Base-by-base conservation (phyloP, 2,797 vertebrate genomes). In the Sphaeramia orbicularis region DNA sequence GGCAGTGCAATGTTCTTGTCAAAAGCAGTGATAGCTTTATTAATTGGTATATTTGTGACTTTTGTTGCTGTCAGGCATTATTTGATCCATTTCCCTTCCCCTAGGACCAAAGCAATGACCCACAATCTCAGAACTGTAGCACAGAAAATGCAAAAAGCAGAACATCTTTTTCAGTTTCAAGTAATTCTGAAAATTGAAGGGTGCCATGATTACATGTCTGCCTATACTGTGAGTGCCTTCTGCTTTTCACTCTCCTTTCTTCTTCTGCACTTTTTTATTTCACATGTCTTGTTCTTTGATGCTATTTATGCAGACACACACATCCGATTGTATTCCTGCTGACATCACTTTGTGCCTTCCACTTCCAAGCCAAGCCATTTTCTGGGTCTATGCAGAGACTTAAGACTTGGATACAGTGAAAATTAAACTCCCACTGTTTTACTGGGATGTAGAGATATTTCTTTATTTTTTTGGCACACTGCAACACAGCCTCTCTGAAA, bases 151-250 rank as follows among this genome's bases (percentile, higher is more conserved):
- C 38, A 52, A 63, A 51, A 64, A 38, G 38, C 18, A 60, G 57
- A 38, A 64, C n/a, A 24, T n/a, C 7, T 30, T 2, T 44, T n/a
- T 35, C 47, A 53, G 35, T 57, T 13, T 43, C 0, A 0, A 53
- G 60, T 62, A 6, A 65, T 73, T 74, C 66, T 40, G 10, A 19
- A 71, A 66, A 71, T 57, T 1, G 37, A 48, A 0, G 10, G 6
- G 0, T 14, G 2, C 55, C 14, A 11, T 57, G 14, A 55, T 79
- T 52, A n/a, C 14, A 19, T 30, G 32, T 21, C 14, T 57, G 27
- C n/a, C 7, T 30, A 0, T 30, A 30, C 27, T 30, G 27, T 49
- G 45, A 37, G 7, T 42, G 27, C 10, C 16, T 55, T 16, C 14
- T 35, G 27, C 13, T n/a, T 30, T 45, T 37, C 5, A 15, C 0